Evolutionary conservation across 2,797 vertebrate genomes (phyloP), one percentile per base, ranked within the genome.

Genomic region (Falco rusticolus): DNA sequence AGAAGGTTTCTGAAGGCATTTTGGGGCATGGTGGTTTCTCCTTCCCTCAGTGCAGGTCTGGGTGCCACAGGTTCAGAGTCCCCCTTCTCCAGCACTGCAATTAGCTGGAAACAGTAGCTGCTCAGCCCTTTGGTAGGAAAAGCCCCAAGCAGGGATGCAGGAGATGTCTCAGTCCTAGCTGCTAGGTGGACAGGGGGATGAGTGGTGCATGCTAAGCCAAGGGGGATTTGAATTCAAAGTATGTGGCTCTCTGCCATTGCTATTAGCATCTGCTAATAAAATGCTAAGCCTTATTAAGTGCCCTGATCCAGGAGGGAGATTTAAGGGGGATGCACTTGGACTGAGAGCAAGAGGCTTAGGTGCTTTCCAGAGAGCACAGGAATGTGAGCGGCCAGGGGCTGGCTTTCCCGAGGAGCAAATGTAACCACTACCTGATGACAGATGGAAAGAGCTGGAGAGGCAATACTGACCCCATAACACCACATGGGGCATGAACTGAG

Each of bases 181-280:
- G 84, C 63, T 59, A 18, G 68, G 61, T 82, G 86, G 70, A 90
- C 84, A 65, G 51, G 48, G 57, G 28, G 37, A 70, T 80, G 81
- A 84, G 65, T 21, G 60, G 50, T 66, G 85, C 66, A 70, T 17
- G 41, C 82, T 94, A 76, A 93, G 68, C 61, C 3, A 8, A 89
- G 56, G 41, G 70, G 60, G 84, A 87, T 89, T 77, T 89, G 50
- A 94, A 92, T 96, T 91, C 75, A 83, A 94, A 95, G 72, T 54
- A 64, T n/a, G 21, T 94, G 71, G 77, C 70, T 94, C 65, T 37
- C 34, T 76, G 79, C 80, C 89, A 89, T 20, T 15, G 48, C 83
- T 90, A 65, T 94, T 96, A 95, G 54, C 86, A 77, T 87, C 90
- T 92, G 78, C 86, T 96, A 95, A 94, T 93, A 90, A 95, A 89